Percentiles rank a stretch among this genome's conserved stretches.
These are phyloP conservation scores for Zaprionus lachaisei DNA, from an alignment of 1,140 invertebrate species.

Conservation along the genomic window DNA sequence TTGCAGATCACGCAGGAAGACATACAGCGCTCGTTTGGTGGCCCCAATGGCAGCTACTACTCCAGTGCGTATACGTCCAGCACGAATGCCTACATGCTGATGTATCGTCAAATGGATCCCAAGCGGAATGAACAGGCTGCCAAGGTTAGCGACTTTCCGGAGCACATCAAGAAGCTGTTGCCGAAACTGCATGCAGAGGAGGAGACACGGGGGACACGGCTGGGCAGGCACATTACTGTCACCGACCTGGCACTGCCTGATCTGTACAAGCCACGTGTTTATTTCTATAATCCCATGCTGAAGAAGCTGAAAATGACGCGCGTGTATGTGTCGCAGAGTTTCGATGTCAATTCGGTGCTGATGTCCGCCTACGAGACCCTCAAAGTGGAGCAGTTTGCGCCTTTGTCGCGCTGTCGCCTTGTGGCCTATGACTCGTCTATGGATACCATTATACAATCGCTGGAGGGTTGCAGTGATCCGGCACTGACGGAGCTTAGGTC, in stretches of 20 bases:
- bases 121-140: conserved; percentile 89
- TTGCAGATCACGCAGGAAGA: conserved; percentile 91
- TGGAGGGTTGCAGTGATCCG: conserved; percentile 87
- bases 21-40: conserved; percentile 93
- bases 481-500: conserved; percentile 76
- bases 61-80: conserved; percentile 91
- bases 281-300: conserved; percentile 87
- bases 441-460: conserved; percentile 90
- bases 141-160: conserved; percentile 89
- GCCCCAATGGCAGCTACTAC: conserved; percentile 89
- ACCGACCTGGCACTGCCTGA: conserved; percentile 84
- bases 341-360: conserved; percentile 87
- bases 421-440: conserved; percentile 89
- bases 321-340: conserved; percentile 86
- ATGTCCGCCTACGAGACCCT: conserved; percentile 87
- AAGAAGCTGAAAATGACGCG: conserved; percentile 86
- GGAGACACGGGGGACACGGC: conserved; percentile 86
- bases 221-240: conserved; percentile 68
- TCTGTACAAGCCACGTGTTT: conserved; percentile 88
- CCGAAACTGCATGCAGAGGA: conserved; percentile 89
- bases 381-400: conserved; percentile 86
- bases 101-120: conserved; percentile 94
- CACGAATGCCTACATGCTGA: conserved; percentile 97
- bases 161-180: conserved; percentile 89
- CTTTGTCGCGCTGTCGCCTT: conserved; percentile 89